Evolutionary conservation across 2,888 invertebrate species (phyloP).

Genomic region (Tiphia femorata): DNA sequence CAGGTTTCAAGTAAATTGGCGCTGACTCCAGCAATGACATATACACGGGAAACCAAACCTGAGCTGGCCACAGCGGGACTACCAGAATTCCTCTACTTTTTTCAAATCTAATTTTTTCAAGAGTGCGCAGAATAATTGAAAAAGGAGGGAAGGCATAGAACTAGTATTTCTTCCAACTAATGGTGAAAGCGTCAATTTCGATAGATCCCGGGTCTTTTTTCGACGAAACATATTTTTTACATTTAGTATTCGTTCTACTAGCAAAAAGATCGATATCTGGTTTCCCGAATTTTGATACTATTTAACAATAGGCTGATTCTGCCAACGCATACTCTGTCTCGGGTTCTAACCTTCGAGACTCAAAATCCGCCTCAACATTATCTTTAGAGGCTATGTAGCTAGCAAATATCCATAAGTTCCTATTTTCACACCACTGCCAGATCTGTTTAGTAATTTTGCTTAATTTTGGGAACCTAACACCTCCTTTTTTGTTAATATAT

Average conservation of each 20-base stretch:
- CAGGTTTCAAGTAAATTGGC: background rate
- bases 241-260: slow-evolving; percentile 8
- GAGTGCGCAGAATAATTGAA: slow-evolving; percentile 17
- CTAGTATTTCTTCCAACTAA: background rate
- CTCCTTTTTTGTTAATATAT: slow-evolving; percentile 4
- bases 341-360: slow-evolving; percentile 1
- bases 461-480: background rate
- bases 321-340: slow-evolving; percentile 6
- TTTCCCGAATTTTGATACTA: background rate
- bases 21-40: background rate
- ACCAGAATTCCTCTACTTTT: slow-evolving; percentile 25
- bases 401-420: slow-evolving; percentile 5
- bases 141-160: slow-evolving; percentile 2
- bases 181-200: background rate
- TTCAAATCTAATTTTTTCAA: slow-evolving; percentile 33
- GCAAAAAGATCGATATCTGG: slow-evolving; percentile 11
- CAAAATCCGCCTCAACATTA: slow-evolving; percentile 6
- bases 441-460: slow-evolving; percentile 5
- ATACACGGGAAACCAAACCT: slow-evolving; percentile 20
- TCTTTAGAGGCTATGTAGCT: slow-evolving; percentile 7
- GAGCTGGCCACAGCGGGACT: slow-evolving; percentile 29
- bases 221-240: background rate
- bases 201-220: background rate
- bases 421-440: slow-evolving; percentile 11
- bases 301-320: background rate